Conservation (phyloP, 2,888 invertebrate genomes). For the Notodromas monacha region DNA sequence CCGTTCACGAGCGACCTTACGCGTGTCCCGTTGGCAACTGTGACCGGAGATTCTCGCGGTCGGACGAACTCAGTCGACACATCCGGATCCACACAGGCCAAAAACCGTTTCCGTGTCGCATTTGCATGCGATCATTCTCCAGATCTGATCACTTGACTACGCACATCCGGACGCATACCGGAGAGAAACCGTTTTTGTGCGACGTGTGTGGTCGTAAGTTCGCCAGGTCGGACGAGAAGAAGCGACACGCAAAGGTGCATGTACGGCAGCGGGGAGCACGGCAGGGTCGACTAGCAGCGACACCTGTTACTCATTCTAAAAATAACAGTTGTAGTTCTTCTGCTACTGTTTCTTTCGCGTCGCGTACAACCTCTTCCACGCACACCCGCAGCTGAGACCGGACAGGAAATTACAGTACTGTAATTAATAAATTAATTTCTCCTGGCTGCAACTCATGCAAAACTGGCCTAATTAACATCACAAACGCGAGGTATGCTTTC, state of each 20-base stretch:
- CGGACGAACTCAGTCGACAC: constrained; percentile 90
- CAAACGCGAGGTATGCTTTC: too few relatives aligned
- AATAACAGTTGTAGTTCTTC: too few relatives aligned
- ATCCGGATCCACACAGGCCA: constrained; percentile 97
- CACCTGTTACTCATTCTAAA: too few relatives aligned
- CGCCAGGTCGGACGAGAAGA: constrained; percentile 94
- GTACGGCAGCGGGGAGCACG: constrained; percentile 72
- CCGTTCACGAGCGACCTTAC: constrained; percentile 88
- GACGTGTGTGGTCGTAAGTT: constrained; percentile 93
- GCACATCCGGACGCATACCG: too few relatives aligned
- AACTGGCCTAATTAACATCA: too few relatives aligned
- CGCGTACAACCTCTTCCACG: too few relatives aligned
- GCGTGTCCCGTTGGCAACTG: constrained; percentile 92
- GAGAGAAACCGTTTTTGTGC: constrained; percentile 91
- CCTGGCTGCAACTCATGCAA: too few relatives aligned
- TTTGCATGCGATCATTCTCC: constrained; percentile 91
- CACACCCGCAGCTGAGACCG: too few relatives aligned
- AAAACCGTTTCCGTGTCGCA: constrained; percentile 91
- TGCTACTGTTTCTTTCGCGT: too few relatives aligned
- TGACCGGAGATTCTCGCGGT: constrained; percentile 79
- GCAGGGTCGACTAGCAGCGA: too few relatives aligned
- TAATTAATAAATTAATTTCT: too few relatives aligned
- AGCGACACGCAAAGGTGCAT: constrained; percentile 94
- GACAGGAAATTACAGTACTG: too few relatives aligned
- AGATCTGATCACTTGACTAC: constrained; percentile 94